These are phyloP conservation scores for Notarius lentiginosus DNA, from an alignment of 2,113 vertebrate species.

Conservation along the genomic window DNA sequence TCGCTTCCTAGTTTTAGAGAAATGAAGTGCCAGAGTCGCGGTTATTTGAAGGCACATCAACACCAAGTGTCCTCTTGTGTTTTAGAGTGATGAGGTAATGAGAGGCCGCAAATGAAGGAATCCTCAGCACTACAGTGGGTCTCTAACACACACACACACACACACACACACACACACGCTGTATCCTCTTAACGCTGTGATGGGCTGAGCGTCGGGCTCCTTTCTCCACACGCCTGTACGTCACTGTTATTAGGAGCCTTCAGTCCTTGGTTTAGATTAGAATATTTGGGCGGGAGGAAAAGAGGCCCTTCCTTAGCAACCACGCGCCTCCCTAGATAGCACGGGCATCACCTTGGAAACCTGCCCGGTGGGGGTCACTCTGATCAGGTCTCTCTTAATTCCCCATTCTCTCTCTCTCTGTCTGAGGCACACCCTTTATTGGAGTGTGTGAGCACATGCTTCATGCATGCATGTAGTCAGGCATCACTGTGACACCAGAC, in stretches of 20 bases:
- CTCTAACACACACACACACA: not conserved
- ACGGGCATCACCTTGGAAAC: conserved; percentile 51
- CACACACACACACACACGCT: not conserved
- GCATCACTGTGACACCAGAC: not conserved
- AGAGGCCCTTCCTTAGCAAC: conserved; percentile 39
- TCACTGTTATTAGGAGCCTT: conserved; percentile 19
- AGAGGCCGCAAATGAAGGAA: not conserved
- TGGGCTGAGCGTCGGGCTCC: not conserved
- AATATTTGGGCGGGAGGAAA: conserved; percentile 25
- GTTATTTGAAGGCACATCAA: not conserved
- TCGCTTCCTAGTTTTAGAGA: not conserved
- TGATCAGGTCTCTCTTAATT: conserved; percentile 43
- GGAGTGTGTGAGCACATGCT: conserved; percentile 6
- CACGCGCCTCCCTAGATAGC: conserved; percentile 34
- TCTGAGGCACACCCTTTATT: conserved; percentile 19
- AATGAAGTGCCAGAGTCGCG: not conserved
- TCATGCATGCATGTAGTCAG: not conserved
- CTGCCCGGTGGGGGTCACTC: conserved; percentile 47
- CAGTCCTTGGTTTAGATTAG: not conserved
- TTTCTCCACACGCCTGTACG: conserved; percentile 17
- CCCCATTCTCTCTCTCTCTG: conserved; percentile 20
- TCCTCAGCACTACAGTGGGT: not conserved
- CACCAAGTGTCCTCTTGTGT: not conserved
- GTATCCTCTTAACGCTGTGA: not conserved
- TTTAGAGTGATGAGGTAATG: not conserved